Conservation (phyloP, 2,113 vertebrate genomes). For the Myxocyprinus asiaticus region DNA sequence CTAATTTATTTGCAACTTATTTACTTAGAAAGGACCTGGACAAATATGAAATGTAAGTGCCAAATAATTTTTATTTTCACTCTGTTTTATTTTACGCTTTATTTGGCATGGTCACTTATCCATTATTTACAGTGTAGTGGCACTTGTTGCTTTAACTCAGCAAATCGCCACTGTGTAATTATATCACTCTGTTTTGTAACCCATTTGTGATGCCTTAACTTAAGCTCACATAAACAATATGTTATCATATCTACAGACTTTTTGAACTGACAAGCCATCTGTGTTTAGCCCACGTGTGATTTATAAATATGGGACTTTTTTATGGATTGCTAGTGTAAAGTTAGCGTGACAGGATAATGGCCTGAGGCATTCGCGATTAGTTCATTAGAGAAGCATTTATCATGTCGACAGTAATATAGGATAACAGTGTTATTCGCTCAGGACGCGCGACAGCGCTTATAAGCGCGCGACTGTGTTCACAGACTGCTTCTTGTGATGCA, state of each 20-base stretch:
- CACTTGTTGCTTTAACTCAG: conserved; percentile 17
- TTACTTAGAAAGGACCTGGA: conserved; percentile 60
- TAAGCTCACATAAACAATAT: neutral
- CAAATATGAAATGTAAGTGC: conserved; percentile 82
- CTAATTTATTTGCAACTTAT: conserved; percentile 54
- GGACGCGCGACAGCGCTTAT: neutral
- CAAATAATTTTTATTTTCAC: neutral
- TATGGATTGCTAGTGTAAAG: neutral
- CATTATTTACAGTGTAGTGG: neutral
- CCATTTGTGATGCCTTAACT: neutral
- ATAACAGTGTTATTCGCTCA: conserved; percentile 62
- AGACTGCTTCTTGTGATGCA: conserved; percentile 51
- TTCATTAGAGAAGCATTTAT: conserved; percentile 72
- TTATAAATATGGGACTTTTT: neutral
- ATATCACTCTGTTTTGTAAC: neutral
- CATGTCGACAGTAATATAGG: conserved; percentile 65
- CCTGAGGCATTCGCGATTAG: conserved; percentile 65
- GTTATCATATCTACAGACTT: neutral
- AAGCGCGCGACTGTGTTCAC: neutral
- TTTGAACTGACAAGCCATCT: neutral
- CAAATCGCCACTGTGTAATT: neutral
- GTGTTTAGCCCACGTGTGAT: neutral
- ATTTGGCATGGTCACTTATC: neutral
- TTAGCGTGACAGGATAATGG: neutral
- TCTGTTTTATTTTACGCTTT: conserved; percentile 14